These are phyloP conservation scores for Galerucella nymphaeae DNA, from an alignment of 2,888 invertebrate genomes.

Conservation along the genomic window DNA sequence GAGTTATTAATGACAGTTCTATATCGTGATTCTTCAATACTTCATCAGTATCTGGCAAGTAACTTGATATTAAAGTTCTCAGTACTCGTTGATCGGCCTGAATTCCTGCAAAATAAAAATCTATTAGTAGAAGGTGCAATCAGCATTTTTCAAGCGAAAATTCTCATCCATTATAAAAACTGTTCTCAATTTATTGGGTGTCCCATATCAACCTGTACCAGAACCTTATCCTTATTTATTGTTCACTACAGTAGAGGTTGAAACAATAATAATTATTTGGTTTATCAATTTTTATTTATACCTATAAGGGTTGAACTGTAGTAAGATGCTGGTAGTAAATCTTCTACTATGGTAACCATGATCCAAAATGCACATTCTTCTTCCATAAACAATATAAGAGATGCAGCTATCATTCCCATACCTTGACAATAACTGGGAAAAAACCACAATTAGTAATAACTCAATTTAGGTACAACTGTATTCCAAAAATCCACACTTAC, in stretches of 20 bases:
- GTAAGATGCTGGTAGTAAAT: slow-evolving; percentile 95
- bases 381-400: slow-evolving; percentile 91
- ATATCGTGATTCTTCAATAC: slow-evolving; percentile 94
- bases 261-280: no score
- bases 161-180: no score
- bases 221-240: no score
- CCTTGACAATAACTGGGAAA: slow-evolving; percentile 80
- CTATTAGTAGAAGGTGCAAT: slow-evolving; percentile 2
- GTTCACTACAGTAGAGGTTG: no score
- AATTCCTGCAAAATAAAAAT: slow-evolving; percentile 70
- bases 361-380: slow-evolving; percentile 99
- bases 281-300: slow-evolving; percentile 49
- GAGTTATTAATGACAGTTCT: slow-evolving; percentile 93
- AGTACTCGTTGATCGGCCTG: slow-evolving; percentile 98
- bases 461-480: no score
- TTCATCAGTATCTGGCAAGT: slow-evolving; percentile 89
- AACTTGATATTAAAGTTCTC: slow-evolving; percentile 88
- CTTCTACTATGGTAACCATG: slow-evolving; percentile 98
- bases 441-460: slow-evolving; percentile 1
- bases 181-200: no score
- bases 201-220: no score
- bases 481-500: slow-evolving; percentile 56
- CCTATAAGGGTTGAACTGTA: slow-evolving; percentile 93
- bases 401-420: slow-evolving; percentile 92
- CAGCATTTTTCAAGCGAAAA: no score